Evolutionary conservation across 2,888 invertebrate genomes (phyloP), one percentile per base, ranked within the genome.

Genomic region (Ornithoptera priamus): DNA sequence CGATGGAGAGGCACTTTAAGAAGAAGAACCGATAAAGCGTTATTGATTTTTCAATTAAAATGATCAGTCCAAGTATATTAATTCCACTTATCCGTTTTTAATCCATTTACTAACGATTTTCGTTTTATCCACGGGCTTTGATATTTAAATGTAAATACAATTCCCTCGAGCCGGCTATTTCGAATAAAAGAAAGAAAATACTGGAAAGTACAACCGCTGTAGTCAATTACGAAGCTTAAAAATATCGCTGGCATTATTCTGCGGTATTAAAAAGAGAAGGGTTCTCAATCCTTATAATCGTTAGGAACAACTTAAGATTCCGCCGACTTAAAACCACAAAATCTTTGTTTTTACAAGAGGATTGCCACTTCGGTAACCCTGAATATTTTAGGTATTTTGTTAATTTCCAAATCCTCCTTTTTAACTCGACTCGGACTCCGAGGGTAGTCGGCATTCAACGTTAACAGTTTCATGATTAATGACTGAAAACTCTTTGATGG

Each of bases 401-500:
- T 90, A 91, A 91, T 90, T 90, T 87, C 85, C 85, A 88, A 88
- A 90, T 89, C 86, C 85, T 86, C 81, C 79, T 89, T 90, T 85
- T 91, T 89, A 88, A 84, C 81, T 83, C 80, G 70, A 77, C 77
- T 82, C 76, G 81, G 83, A 84, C 84, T 86, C 77, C 80, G 65
- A 83, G 86, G 86, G 83, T 88, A 90, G 90, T 87, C 87, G 85
- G 88, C 85, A 89, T 92, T 89, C 89, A 90, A 82, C 84, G 91
- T 88, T 92, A 92, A 92, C 92, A 92, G 92, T 92, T 91, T 89
- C 92, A 91, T 92, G 93, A 93, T 93, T 92, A 92, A 93, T 93
- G 92, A 88, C 89, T 90, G 87, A 91, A 91, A 92, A 93, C 90
- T 92, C 92, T 92, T 93, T 92, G 92, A 93, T 92, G 90, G 92